Evolutionary conservation across 2,797 vertebrate species (phyloP), one percentile per base, ranked within the genome.

Genomic region (Ispidina lecontei): DNA sequence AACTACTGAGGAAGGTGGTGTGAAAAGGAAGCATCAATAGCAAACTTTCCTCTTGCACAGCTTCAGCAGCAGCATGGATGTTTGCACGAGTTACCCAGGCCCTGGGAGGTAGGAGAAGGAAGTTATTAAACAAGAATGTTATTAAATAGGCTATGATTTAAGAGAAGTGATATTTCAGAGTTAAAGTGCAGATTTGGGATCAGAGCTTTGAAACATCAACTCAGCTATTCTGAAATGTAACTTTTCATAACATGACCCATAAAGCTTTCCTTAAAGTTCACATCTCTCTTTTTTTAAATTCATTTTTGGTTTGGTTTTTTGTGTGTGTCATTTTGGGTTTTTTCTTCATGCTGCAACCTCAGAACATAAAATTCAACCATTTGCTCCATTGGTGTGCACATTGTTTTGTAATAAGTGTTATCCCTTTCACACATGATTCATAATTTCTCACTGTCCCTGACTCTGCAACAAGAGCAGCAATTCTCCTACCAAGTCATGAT

Each of bases 351-450:
- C 25, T 73, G 39, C 0, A 4, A 51, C 41, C 37, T 84, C 62
- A 58, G 81, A 87, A 89, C 64, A 64, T 91, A 90, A 95, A 93
- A 90, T 76, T 54, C 86, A 89, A 56, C 64, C 54, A 62, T 90
- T 95, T 86, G 22, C 28, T 84, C 37, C 84, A 84, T 63, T 49
- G 64, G 60, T n/a, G 33, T 63, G 49, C 56, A 64, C 14, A 3
- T 14, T 62, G 77, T 33, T 95, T 84, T 55, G 43, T 63, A 80
- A 85, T 71, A 92, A 94, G 78, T 91, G 82, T 83, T 87, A 85
- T 82, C 25, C 31, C 25, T 46, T 69, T 88, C 63, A 33, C 4
- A 8, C 46, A 79, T 56, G 84, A 56, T 72, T 35, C 22, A 70
- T 56, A 74, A 83, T 69, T 83, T 83, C 87, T 78, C 29, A 39